phyloP scores from a whole-genome alignment of 2,888 invertebrate genomes.

The Dasysyrphus albostriatus region DNA sequence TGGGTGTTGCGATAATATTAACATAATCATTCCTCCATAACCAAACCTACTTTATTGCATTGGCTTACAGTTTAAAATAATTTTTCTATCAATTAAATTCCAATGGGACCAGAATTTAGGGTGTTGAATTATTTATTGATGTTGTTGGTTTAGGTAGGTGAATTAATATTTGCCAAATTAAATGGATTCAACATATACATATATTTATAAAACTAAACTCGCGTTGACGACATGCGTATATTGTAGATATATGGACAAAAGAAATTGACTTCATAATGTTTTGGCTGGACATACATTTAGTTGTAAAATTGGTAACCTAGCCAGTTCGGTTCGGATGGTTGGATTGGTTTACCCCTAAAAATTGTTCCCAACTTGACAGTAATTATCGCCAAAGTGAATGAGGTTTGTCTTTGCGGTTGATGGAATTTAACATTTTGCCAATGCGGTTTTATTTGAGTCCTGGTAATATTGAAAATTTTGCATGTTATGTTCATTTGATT shows the following conservation, averaged over 20 bases:
- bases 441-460: conserved; percentile 8
- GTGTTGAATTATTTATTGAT: conserved; percentile 9
- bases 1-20: too few species aligned
- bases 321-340: conserved; percentile 14
- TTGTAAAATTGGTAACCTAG: conserved; percentile 11
- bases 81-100: background rate
- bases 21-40: too few species aligned
- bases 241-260: background rate
- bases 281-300: conserved; percentile 24
- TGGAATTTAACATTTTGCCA: conserved; percentile 21
- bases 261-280: background rate
- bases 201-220: conserved; percentile 14
- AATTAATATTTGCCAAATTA: conserved; percentile 16
- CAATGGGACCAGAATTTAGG: background rate
- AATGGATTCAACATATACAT: conserved; percentile 9
- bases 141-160: background rate
- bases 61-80: background rate
- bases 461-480: background rate
- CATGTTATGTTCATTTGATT: background rate
- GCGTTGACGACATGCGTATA: background rate
- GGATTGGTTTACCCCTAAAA: conserved; percentile 6
- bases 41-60: too few species aligned
- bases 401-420: conserved; percentile 8
- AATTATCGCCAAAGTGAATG: conserved; percentile 27
- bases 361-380: conserved; percentile 11